These are phyloP conservation scores for Gopherus evgoodei DNA, from an alignment of 2,113 vertebrate genomes.

Conservation along the genomic window DNA sequence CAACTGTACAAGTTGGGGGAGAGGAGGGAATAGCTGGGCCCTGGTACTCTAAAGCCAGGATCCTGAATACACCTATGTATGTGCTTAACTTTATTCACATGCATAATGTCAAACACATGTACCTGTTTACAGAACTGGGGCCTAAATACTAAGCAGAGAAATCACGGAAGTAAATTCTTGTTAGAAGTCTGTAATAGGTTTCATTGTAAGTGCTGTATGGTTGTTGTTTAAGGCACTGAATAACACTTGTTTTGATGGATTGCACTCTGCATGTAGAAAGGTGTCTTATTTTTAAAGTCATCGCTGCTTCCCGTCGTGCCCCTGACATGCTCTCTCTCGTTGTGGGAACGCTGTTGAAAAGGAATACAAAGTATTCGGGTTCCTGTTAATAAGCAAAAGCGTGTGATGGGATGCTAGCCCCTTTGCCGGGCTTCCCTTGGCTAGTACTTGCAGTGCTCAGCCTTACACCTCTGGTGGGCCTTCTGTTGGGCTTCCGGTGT, in stretches of 20 bases:
- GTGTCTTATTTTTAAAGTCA: accelerated
- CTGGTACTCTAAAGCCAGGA: neutral
- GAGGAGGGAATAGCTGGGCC: neutral
- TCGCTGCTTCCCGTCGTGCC: accelerated
- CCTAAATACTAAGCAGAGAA: accelerated
- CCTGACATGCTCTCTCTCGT: accelerated
- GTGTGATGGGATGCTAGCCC: neutral
- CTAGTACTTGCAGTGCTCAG: neutral
- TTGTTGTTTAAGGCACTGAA: accelerated
- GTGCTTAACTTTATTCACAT: neutral
- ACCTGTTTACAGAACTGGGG: accelerated
- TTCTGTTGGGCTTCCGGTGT: neutral
- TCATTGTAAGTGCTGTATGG: accelerated
- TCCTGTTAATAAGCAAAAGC: accelerated
- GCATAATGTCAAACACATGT: no score
- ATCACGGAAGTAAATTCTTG: accelerated
- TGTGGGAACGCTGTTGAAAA: accelerated
- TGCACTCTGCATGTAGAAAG: accelerated
- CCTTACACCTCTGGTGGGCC: neutral
- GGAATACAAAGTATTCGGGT: accelerated
- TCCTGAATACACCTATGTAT: neutral
- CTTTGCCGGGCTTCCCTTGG: neutral
- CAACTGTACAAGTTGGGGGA: neutral
- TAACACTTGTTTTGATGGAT: accelerated
- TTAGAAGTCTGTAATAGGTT: accelerated